Conservation (phyloP, 2,797 vertebrate genomes). For the Anolis apletophallus region DNA sequence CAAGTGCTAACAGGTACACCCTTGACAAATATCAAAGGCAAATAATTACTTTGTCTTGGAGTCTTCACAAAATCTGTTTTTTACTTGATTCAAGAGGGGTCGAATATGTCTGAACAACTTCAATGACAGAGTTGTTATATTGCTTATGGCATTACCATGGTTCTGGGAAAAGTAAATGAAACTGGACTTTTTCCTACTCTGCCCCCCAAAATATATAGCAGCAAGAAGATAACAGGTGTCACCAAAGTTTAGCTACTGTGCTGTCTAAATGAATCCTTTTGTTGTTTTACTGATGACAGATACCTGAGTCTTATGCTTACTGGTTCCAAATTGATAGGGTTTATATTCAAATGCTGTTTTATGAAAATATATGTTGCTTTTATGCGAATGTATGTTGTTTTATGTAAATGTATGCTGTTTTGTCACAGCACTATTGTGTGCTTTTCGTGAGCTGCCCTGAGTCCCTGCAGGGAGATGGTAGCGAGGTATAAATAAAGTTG, state of each 20-base stretch:
- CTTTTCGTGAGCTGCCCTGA: no score
- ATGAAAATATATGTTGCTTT: no score
- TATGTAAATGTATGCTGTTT: no score
- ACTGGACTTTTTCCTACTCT: neutral
- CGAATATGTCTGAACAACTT: neutral
- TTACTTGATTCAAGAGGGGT: neutral
- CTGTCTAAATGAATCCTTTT: neutral
- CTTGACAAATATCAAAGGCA: slow-evolving; percentile 9
- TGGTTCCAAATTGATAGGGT: no score
- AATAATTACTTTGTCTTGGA: slow-evolving; percentile 7
- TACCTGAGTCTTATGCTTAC: no score
- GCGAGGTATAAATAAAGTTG: no score
- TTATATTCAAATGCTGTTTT: no score
- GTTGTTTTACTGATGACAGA: neutral
- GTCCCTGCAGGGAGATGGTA: no score
- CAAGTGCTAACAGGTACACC: neutral
- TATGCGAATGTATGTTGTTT: no score
- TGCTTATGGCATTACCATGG: neutral
- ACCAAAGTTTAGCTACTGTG: neutral
- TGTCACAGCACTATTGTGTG: no score
- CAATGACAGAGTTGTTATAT: neutral
- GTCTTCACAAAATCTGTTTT: neutral
- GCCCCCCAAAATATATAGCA: neutral
- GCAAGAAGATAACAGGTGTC: neutral
- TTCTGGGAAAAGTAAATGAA: neutral